Evolutionary conservation across 2,113 vertebrate species (phyloP).

Genomic region (Pseudopipra pipra): DNA sequence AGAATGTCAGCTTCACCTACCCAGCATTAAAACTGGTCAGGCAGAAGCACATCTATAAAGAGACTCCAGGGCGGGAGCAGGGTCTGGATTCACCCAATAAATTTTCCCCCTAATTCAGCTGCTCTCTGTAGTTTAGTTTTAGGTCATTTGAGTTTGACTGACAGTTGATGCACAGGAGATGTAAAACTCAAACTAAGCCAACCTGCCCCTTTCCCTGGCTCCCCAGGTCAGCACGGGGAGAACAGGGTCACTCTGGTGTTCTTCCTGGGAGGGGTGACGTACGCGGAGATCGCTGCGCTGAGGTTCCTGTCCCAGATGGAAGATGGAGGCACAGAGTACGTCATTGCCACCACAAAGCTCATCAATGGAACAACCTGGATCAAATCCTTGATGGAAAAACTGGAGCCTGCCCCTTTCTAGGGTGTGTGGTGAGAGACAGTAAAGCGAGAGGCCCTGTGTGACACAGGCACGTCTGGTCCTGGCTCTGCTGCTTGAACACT

Average conservation of each 20-base stretch:
- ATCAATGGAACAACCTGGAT: conserved; percentile 94
- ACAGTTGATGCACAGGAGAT: not conserved
- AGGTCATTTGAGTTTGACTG: not conserved
- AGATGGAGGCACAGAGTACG: conserved; percentile 93
- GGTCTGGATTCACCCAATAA: not conserved
- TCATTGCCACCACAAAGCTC: conserved; percentile 95
- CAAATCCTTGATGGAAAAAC: conserved; percentile 93
- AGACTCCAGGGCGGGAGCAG: not conserved
- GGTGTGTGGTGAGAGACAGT: not conserved
- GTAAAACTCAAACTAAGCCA: not conserved
- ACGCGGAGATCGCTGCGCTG: conserved; percentile 93
- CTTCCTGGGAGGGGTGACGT: conserved; percentile 94
- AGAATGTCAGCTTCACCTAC: not conserved
- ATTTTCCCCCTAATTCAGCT: not conserved
- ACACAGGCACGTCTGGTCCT: not conserved
- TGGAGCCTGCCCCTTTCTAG: conserved; percentile 80
- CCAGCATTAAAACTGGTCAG: not conserved
- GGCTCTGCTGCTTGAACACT: rapidly evolving
- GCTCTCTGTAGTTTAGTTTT: not conserved
- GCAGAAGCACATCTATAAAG: not conserved
- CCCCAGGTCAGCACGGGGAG: conserved; percentile 92
- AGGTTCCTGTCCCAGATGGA: conserved; percentile 97
- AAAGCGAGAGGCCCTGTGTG: not conserved
- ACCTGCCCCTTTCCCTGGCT: not conserved
- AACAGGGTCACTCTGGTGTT: conserved; percentile 93